Evolutionary conservation across 2,888 invertebrate genomes (phyloP), one percentile per base, ranked within the genome.

Genomic region (Phortica okadai): DNA sequence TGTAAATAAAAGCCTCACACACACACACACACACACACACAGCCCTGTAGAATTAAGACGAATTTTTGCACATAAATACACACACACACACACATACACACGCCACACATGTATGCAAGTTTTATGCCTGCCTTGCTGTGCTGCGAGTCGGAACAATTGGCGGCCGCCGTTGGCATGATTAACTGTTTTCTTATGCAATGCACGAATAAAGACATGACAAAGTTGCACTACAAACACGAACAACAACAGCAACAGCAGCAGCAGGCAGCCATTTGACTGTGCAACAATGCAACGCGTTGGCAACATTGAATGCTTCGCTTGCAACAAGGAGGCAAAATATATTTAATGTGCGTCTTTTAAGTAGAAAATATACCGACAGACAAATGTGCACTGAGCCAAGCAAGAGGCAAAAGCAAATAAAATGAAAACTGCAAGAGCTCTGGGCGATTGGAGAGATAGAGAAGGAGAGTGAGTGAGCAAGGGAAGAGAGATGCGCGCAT

Each of bases 181-280:
- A 50, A 50, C 50, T 8, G 50, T 50, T 50, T 50, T 50, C 50
- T 50, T 50, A 50, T 50, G 50, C 50, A 50, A 50, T 3, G 50
- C 50, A 50, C 50, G 50, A 50, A 50, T 50, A 50, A 50, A 50
- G 50, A 50, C 50, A 50, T 50, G 50, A 14, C 50, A 50, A 50
- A 50, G 10, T 50, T 50, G 50, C 50, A 50, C 8, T 14, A 78
- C 50, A 56, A 16, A 59, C 67, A 50, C 42, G 33, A 73, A 41
- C 54, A 70, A 44, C 25, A 59, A 44, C 16, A 70, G 59, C 59
- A 74, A 44, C 11, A 72, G 76, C 66, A 74, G 64, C 74, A 76
- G 77, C 66, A 74, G 74, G 33, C 33, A 33, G 33, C 33, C 33
- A 33, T 33, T 33, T 33, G 33, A 33, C 33, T 33, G 33, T 33